Base-by-base conservation (phyloP, 2,797 vertebrate species). In the Sebastes steindachneri region DNA sequence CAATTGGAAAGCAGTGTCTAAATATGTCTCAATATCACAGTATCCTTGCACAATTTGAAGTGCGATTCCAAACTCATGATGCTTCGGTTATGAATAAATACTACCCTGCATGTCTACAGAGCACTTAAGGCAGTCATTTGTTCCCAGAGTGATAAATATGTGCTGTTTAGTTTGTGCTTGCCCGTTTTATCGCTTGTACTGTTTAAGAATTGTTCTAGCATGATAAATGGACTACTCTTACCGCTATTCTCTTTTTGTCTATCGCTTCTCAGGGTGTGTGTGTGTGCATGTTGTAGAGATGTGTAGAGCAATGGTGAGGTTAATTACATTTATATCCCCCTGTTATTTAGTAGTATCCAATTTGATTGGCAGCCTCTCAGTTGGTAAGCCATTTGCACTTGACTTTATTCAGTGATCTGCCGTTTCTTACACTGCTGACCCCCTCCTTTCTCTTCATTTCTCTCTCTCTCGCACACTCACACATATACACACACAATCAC, bases 371-470 rank as follows among this genome's bases (percentile, higher is more conserved):
- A 84, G 77, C 60, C 28, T 69, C 63, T 84, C 41, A 60, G 63
- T 35, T 69, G 54, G 35, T 76, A 87, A 86, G 77, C 73, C 67
- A 86, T 64, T 89, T 75, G 75, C 75, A 75, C 75, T 82, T 88
- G 86, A 86, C 88, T 88, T 89, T 90, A 85, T 75, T 82, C 77
- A 72, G 55, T 67, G 25, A 76, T 77, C 73, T 79, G 11, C 58
- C 11, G 29, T 79, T 76, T 75, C 68, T 77, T 54, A 23, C 37
- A 41, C 65, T 8, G 63, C 72, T 74, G 62, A 72, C 45, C 33
- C 19, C 23, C 15, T 41, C 31, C 23, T 75, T 63, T 64, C 66
- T 65, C 29, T 76, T 41, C 14, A 57, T 59, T 72, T 67, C 21
- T 59, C 25, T 66, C 35, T 33, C 51, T 35, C 70, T 12, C 29